Base-by-base conservation (phyloP, 2,888 invertebrate genomes). In the Idaea dimidiata region DNA sequence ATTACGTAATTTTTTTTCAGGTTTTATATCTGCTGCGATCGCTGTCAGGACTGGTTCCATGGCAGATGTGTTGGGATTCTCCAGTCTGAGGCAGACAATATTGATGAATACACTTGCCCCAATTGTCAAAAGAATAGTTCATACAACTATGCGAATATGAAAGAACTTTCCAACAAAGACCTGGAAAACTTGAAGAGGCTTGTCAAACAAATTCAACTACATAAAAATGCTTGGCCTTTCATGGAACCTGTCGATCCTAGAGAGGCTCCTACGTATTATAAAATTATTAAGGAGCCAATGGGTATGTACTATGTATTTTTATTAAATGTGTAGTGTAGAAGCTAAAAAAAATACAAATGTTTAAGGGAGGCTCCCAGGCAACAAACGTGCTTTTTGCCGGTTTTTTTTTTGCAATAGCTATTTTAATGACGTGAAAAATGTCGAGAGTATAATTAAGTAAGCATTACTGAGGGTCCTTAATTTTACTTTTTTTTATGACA, bases 41-140 rank as follows among this genome's bases (percentile, higher is more conserved):
- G 97, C 69, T 99, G 99, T 88, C 98, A 99, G 87, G 99, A 98
- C 88, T 99, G 99, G 99, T 99, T 99, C 93, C 99, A 99, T 87
- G 99, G 99, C 7, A 94, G 97, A 64, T 99, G 99, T 88, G 99
- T 99, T 57, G 99, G 99, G 54, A 97, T 98, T 78, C 89, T 98
- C 59, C 98, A 97, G 80, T 97, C 97, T 3, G 98, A 98, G 84
- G 99, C 98, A 18, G 97, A 98, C 81, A 96, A 96, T 75, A 97
- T 99, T 73, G 99, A 98, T 79, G 98, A 98, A 77, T 99, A 99
- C 81, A 95, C 98, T 72, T 99, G 99, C 93, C 99, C 99, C 0
- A 97, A 97, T 83, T 99, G 99, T 89, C 97, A 98, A 84, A 95
- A 97, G 73, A 97, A 97, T 84, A 97, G 97, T 72, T 95, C 96